Evolutionary conservation across 2,113 vertebrate genomes (phyloP), one percentile per base, ranked within the genome.

Genomic region (Hepsetus odoe): DNA sequence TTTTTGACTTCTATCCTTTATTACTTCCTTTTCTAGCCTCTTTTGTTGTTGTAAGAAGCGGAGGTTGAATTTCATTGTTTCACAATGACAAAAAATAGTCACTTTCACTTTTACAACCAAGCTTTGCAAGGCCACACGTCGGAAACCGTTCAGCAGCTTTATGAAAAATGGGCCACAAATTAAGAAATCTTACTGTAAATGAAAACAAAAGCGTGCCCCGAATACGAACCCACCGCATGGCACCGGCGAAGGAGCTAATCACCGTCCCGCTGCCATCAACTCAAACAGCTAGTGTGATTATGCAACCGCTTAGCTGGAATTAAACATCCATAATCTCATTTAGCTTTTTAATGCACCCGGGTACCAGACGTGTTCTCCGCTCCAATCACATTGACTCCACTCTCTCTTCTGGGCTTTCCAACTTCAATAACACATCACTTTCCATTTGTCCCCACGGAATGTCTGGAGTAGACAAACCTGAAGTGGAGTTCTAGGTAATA

Each of bases 261-360:
- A 18, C 42, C 35, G 2, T 30, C 9, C 53, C 24, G 20, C 24
- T 22, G 12, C 33, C 5, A 26, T 59, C 28, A 42, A 9, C 33
- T 28, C 22, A 40, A 14, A 40, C 53, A 42, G 7, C 42, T 62
- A 14, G 62, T 58, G 16, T 46, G 49, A 61, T 76, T 71, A 76
- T 35, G 10, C 51, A 26, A 66, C 32, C 13, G 20, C 46, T 46
- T 46, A 16, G 11, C n/a, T 28, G 59, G 67, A 59, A 56, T 65
- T 65, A 24, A 74, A 40, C 5, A 38, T 33, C 40, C 38, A 28
- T 66, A 44, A 56, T 71, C 73, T 81, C 13, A 55, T 71, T 81
- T 65, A 56, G 35, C 46, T 26, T 46, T 22, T 26, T 42, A 33
- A 42, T 66, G 32, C 73, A 65, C 32, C 53, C 55, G 46, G 22